Evolutionary conservation across 2,113 vertebrate species (phyloP).

Genomic region (Colossoma macropomum): DNA sequence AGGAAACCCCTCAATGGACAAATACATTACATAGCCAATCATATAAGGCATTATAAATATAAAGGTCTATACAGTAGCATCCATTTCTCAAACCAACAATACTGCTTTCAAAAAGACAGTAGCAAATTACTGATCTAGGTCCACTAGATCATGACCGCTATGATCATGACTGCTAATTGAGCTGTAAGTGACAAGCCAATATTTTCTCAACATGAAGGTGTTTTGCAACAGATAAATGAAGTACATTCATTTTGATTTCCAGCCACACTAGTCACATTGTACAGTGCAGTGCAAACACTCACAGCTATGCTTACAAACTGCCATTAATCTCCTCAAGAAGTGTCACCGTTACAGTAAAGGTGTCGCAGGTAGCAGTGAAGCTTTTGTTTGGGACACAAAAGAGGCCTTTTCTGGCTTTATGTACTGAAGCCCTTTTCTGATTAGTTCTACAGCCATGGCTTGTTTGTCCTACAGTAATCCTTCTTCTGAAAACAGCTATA

Average conservation of each 20-base stretch:
- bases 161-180: neutral
- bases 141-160: too few species aligned
- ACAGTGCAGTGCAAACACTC: conserved; percentile 14
- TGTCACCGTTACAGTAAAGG: conserved; percentile 26
- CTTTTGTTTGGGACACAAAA: conserved; percentile 58
- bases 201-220: neutral
- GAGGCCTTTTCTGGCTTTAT: conserved; percentile 36
- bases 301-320: neutral
- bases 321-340: conserved; percentile 43
- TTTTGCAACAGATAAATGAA: neutral
- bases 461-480: conserved; percentile 55
- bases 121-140: too few species aligned
- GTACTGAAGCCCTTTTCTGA: conserved; percentile 30
- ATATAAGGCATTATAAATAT: too few species aligned
- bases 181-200: conserved; percentile 1
- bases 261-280: conserved; percentile 12
- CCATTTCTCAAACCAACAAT: too few species aligned
- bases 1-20: too few species aligned
- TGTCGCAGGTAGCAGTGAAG: conserved; percentile 20
- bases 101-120: too few species aligned
- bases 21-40: too few species aligned
- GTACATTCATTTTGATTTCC: conserved; percentile 14
- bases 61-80: too few species aligned
- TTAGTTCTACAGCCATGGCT: conserved; percentile 30
- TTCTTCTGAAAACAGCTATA: conserved; percentile 29